phyloP scores from a whole-genome alignment of 2,797 vertebrate genomes.

The Echiichthys vipera region DNA sequence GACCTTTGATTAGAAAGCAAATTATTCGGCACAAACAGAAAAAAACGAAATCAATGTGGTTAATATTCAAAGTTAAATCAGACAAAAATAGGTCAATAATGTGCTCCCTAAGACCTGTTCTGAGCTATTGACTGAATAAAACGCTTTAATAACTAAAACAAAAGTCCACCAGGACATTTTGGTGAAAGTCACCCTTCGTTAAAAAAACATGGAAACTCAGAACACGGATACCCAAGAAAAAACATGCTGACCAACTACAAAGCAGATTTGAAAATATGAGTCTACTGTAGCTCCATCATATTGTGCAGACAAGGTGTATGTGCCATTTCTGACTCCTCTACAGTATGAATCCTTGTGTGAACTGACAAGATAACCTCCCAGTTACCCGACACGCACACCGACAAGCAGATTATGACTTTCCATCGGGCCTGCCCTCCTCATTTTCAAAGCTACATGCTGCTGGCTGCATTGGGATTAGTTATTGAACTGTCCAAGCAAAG shows the following conservation, averaged over 20 bases:
- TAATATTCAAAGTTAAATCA: conserved; percentile 6
- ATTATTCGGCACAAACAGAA: conserved; percentile 17
- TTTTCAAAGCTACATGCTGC: conserved; percentile 72
- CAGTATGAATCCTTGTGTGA: conserved; percentile 45
- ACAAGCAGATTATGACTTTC: conserved; percentile 64
- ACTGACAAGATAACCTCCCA: conserved; percentile 32
- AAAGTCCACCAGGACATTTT: neutral
- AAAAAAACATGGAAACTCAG: conserved; percentile 1
- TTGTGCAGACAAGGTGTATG: neutral
- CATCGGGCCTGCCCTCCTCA: conserved; percentile 56
- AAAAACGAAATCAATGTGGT: neutral
- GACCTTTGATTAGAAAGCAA: conserved; percentile 35
- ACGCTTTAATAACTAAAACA: neutral
- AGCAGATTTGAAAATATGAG: neutral
- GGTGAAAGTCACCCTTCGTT: neutral
- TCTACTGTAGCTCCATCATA: neutral
- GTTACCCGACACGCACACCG: conserved; percentile 34
- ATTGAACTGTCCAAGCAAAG: conserved; percentile 81
- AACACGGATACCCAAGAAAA: neutral
- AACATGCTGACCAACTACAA: neutral
- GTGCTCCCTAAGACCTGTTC: neutral
- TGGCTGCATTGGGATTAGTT: conserved; percentile 83
- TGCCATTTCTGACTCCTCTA: neutral
- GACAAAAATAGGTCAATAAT: neutral
- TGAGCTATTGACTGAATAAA: neutral